These are phyloP conservation scores for Leuctra nigra DNA, from an alignment of 2,888 invertebrate genomes.

Conservation along the genomic window DNA sequence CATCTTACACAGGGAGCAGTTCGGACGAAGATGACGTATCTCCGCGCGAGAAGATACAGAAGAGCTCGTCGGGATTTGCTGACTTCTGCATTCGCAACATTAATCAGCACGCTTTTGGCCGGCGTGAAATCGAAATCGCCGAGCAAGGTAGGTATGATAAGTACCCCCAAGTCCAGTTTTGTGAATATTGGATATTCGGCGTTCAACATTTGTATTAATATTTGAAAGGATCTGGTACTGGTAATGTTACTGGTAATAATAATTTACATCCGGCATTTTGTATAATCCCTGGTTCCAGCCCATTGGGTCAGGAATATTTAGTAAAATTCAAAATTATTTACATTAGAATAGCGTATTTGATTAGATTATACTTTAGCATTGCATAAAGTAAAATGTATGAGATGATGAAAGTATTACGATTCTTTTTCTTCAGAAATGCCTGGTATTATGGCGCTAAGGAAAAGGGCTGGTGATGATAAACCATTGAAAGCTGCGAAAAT, in stretches of 20 bases:
- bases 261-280: too few species aligned
- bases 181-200: too few species aligned
- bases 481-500: slow-evolving; percentile 93
- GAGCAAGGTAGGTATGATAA: slow-evolving; percentile 68
- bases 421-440: slow-evolving; percentile 76
- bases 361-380: too few species aligned
- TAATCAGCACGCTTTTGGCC: slow-evolving; percentile 86
- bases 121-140: slow-evolving; percentile 95
- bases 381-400: too few species aligned
- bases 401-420: too few species aligned
- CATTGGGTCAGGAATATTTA: too few species aligned
- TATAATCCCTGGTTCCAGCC: too few species aligned
- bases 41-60: slow-evolving; percentile 88
- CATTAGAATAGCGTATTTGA: too few species aligned
- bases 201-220: too few species aligned
- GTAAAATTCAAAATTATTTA: too few species aligned
- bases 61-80: slow-evolving; percentile 72
- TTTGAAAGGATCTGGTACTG: too few species aligned
- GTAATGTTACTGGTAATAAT: too few species aligned
- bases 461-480: slow-evolving; percentile 87
- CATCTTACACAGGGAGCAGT: slow-evolving; percentile 70
- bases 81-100: slow-evolving; percentile 95
- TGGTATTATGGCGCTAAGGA: slow-evolving; percentile 90
- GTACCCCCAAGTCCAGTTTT: neutral
- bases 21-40: slow-evolving; percentile 92